Evolutionary conservation across 2,888 invertebrate genomes (phyloP).

Genomic region (Epirrhoe alternata): DNA sequence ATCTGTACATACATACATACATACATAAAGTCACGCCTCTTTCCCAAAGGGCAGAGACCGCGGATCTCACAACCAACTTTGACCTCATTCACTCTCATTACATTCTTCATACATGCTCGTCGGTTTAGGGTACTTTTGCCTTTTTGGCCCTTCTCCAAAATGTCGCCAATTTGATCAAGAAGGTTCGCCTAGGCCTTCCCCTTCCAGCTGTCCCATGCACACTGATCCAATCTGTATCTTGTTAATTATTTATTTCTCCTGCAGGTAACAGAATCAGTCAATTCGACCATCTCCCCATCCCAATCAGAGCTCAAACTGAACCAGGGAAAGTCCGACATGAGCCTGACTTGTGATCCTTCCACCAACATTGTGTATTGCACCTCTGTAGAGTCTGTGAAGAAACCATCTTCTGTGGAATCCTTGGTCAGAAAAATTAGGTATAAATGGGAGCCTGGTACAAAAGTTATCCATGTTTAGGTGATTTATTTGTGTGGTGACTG

Average conservation of each 20-base stretch:
- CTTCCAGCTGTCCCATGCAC: too few relatives aligned
- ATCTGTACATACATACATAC: too few relatives aligned
- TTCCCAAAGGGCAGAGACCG: too few relatives aligned
- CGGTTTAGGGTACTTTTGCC: too few relatives aligned
- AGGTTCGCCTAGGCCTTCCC: too few relatives aligned
- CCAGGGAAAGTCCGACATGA: conserved; percentile 51
- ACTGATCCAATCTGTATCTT: too few relatives aligned
- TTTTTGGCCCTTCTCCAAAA: too few relatives aligned
- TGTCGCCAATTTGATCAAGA: too few relatives aligned
- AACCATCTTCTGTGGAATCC: conserved; percentile 52
- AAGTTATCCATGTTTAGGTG: conserved; percentile 63
- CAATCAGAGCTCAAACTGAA: conserved; percentile 38
- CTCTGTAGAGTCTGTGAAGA: conserved; percentile 59
- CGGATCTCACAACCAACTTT: too few relatives aligned
- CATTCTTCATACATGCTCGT: too few relatives aligned
- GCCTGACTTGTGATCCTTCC: conserved; percentile 60
- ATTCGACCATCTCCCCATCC: conserved; percentile 25
- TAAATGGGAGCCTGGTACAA: conserved; percentile 74
- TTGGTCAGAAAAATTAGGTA: conserved; percentile 59
- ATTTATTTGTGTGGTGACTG: background rate
- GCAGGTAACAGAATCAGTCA: conserved; percentile 16
- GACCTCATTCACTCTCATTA: too few relatives aligned
- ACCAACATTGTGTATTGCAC: conserved; percentile 67
- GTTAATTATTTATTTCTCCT: background rate
- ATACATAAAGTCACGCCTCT: too few relatives aligned